Base-by-base conservation (phyloP, 1,140 invertebrate species). In the Leptestheria dahalacensis region DNA sequence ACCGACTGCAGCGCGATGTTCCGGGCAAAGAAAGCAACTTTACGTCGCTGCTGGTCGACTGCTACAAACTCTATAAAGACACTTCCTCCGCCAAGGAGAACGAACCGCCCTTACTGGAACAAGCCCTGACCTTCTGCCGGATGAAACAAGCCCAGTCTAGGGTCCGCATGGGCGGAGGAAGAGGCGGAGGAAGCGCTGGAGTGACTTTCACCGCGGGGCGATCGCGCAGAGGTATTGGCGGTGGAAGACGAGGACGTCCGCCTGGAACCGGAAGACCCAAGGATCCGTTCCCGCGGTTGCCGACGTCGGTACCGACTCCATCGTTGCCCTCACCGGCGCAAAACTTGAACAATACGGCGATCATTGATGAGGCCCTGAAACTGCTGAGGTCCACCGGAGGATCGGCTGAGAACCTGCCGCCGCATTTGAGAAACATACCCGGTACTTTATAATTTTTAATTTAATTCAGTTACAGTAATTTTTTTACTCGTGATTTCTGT, bases 1-100 rank as follows among this genome's bases (percentile, higher is more conserved):
- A 60, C 29, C 48, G 58, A 10, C 25, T 60, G 3, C 48, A 60
- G 41, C 24, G 58, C 11, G 51, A 50, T 12, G 26, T 60, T 28
- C 29, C 58, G 3, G 58, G 58, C 11, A 48, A 60, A 60, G 58
- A 60, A 12, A 29, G 12, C 18, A 25, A 26, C 48, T 33, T 60
- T 15, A 29, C 23, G 20, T 3, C 49, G 1, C 11, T 60, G 2
- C 28, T 55, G 9, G 21, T 55, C n/a, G 53, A 55, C 15, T 12
- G 24, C 11, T 55, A 29, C 26, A 55, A 55, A 29, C 12, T 55
- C 23, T 55, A 55, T 18, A 12, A 33, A 29, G 53, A 33, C 28
- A 9, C 26, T 1, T 11, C 15, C 11, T 20, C 26, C 33, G 26
- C 26, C 11, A 55, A 41, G 21, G 53, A 55, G 11, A 55, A 28